Percentiles rank a stretch among this genome's conserved stretches.
Evolutionary conservation across 2,113 vertebrate genomes (phyloP).

Genomic region (Anhinga rufa): DNA sequence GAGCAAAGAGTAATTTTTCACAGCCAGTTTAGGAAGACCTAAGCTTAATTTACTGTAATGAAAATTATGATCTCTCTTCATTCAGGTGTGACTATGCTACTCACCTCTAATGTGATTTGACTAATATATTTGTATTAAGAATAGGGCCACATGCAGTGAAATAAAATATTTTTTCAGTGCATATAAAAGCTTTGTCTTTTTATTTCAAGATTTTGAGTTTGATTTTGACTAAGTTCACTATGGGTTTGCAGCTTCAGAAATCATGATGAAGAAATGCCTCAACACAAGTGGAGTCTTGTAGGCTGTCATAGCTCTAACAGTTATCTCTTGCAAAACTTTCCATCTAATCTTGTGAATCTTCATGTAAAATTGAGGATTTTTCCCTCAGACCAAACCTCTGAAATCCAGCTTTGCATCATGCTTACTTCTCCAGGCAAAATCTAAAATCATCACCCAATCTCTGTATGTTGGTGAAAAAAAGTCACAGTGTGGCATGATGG

Average conservation of each 20-base stretch:
- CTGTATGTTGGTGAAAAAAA: not conserved
- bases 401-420: not conserved
- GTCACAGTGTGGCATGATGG: not conserved
- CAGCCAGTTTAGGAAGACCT: not conserved
- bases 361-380: not conserved
- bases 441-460: not conserved
- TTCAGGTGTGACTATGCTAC: not conserved
- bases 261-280: not conserved
- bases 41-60: not conserved
- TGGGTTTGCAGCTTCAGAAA: not conserved
- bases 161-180: not conserved
- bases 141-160: not conserved
- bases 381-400: not conserved
- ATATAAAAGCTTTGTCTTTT: not conserved
- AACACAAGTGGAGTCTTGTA: not conserved
- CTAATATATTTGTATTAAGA: not conserved
- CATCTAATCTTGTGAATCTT: not conserved
- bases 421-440: not conserved
- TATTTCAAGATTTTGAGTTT: not conserved
- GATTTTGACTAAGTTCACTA: not conserved
- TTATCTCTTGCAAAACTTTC: not conserved
- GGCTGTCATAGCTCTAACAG: not conserved
- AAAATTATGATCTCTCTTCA: not conserved
- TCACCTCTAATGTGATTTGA: not conserved
- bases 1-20: not conserved